These are phyloP conservation scores for Lasioglossum calceatum DNA, from an alignment of 2,888 invertebrate genomes.

Conservation along the genomic window DNA sequence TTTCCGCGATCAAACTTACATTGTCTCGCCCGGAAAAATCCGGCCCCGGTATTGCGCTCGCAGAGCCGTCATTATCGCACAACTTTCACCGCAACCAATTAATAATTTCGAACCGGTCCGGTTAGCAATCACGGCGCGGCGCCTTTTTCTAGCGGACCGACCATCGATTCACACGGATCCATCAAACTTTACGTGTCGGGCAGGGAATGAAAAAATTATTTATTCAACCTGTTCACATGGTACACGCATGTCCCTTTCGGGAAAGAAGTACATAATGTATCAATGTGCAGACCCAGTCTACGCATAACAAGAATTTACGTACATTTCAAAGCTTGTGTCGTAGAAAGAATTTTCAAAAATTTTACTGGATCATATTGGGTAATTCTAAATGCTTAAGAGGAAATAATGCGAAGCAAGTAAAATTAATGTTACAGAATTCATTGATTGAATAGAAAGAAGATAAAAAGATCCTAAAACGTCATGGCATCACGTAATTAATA, in stretches of 20 bases:
- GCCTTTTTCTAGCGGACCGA: background rate
- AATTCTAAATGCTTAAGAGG: no score
- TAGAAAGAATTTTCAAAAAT: background rate
- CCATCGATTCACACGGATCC: background rate
- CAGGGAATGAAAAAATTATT: background rate
- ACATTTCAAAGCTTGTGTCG: background rate
- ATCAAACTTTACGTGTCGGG: background rate
- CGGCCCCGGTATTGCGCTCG: background rate
- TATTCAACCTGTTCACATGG: background rate
- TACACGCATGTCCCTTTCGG: background rate
- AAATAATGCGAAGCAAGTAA: no score
- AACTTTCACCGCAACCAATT: background rate
- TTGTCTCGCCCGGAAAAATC: slow-evolving; percentile 26
- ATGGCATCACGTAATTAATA: background rate
- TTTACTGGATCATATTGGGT: no score
- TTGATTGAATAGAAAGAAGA: no score
- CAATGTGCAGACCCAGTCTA: background rate
- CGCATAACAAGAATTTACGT: no score
- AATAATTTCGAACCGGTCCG: background rate
- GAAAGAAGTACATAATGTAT: background rate
- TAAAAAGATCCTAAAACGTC: no score
- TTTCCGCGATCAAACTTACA: slow-evolving; percentile 15
- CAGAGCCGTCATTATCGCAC: background rate
- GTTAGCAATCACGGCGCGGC: background rate
- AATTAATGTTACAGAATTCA: no score